phyloP scores from a whole-genome alignment of 2,113 vertebrate genomes.

The Gasterosteus aculeatus region DNA sequence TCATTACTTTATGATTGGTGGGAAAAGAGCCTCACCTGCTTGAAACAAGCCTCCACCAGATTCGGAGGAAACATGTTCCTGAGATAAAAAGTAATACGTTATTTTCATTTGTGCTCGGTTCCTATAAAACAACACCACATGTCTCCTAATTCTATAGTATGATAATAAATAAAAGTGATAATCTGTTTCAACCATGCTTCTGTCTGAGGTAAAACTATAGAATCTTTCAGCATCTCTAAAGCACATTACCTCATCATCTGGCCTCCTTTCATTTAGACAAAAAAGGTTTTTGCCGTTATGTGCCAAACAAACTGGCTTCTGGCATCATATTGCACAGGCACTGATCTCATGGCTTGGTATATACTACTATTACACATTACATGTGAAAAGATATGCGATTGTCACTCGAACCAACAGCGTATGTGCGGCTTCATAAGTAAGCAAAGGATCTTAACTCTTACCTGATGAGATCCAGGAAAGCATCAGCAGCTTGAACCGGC shows the following conservation, averaged over 20 bases:
- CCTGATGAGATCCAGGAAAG: slow-evolving; percentile 97
- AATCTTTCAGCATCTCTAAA: no score
- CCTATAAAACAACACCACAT: neutral
- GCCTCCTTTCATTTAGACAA: neutral
- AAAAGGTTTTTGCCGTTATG: neutral
- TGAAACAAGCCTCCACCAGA: slow-evolving; percentile 96
- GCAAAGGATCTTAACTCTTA: slow-evolving; percentile 43
- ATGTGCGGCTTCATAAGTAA: neutral
- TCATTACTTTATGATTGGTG: neutral
- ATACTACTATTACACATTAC: neutral
- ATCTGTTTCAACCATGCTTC: neutral
- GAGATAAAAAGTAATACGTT: slow-evolving; percentile 42
- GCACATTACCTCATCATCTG: no score
- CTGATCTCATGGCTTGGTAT: neutral
- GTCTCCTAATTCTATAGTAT: neutral
- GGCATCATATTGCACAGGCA: neutral
- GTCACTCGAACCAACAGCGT: neutral
- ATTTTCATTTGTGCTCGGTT: neutral
- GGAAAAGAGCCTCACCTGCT: slow-evolving; percentile 87
- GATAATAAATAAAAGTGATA: slow-evolving; percentile 6
- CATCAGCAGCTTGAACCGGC: slow-evolving; percentile 90
- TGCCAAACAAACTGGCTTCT: neutral
- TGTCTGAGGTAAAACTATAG: neutral
- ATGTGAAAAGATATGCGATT: neutral
- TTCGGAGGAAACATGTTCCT: slow-evolving; percentile 99